A percentile compares a stretch with the other conserved stretches of the same genome.
Evolutionary conservation across 2,888 invertebrate species (phyloP).

Genomic region (Ophioninae sp.): DNA sequence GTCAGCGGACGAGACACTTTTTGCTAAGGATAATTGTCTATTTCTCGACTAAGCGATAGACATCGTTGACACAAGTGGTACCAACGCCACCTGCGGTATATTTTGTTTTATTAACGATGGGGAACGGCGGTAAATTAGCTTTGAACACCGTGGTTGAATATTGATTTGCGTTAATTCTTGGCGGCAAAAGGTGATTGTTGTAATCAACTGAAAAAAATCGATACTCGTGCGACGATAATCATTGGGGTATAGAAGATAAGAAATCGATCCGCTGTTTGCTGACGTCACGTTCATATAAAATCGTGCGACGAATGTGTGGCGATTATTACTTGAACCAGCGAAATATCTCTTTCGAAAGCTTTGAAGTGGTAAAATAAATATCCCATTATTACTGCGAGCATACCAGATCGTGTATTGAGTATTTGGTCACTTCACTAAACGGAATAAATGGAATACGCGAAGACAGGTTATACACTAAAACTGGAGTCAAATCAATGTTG

Average conservation of each 20-base stretch:
- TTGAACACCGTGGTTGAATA: not conserved
- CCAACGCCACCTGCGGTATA: not conserved
- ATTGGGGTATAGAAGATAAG: not conserved
- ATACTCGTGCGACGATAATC: not conserved
- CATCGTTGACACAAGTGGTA: not conserved
- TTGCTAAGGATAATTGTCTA: not conserved
- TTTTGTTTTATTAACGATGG: not conserved
- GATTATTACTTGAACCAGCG: not conserved
- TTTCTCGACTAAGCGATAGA: not conserved
- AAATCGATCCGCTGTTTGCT: not conserved
- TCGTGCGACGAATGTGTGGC: not conserved
- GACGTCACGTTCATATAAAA: not conserved
- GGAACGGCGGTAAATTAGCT: not conserved
- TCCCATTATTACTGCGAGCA: not conserved
- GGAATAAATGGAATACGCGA: not conserved
- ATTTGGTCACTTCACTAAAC: not conserved
- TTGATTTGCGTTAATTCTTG: not conserved
- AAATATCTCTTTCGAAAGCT: not conserved
- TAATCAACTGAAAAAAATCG: too few relatives aligned
- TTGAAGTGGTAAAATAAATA: not conserved
- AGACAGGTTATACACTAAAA: not conserved
- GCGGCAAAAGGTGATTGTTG: not conserved
- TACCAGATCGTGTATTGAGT: not conserved
- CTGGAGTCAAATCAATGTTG: not conserved
- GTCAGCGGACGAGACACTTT: not conserved